Evolutionary conservation across 1,140 invertebrate genomes (phyloP), one percentile per base, ranked within the genome.

Genomic region (Maniola jurtina): DNA sequence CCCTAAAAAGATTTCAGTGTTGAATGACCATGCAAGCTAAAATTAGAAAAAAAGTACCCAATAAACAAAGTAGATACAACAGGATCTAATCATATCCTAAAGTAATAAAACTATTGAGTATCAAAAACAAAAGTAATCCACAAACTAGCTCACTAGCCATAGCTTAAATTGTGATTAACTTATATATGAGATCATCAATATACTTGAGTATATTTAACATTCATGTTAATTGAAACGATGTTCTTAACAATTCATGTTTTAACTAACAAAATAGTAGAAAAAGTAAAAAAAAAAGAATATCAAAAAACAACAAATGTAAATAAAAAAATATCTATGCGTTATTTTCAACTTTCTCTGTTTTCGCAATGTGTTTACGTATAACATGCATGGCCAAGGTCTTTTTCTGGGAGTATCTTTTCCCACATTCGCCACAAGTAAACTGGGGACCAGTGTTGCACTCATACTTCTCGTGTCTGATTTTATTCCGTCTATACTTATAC

Each of bases 341-440:
- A 10, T 38, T 34, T 42, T 64, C 47, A 34, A 15, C 38, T 50
- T 45, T 61, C 59, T 61, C 61, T 60, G 36, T 45, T 52, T 50
- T 34, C 60, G 50, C 25, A 4, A 25, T 40, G 66, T 90, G 87
- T 72, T 92, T 92, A 50, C 84, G 86, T 54, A 82, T 73, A 25
- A 92, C 72, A 74, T 92, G 92, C 55, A 85, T 75, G 8, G 75
- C 82, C 45, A 92, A 71, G 5, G 90, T 92, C 80, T 92, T 92
- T 73, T 88, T 88, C 77, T 87, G 88, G 10, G 84, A 88, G 66
- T 86, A 90, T 68, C 68, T 84, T 69, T 83, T 86, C 13, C 74
- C 81, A 67, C 85, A 92, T 59, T 73, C 72, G 7, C 87, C 86
- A 79, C 91, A 92, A 6, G 68, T 75, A 69, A 92, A 92, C 73